A percentile compares a stretch with the other conserved stretches of the same genome.
These are phyloP conservation scores for Leptinotarsa texana DNA, from an alignment of 1,140 invertebrate genomes.

Conservation along the genomic window DNA sequence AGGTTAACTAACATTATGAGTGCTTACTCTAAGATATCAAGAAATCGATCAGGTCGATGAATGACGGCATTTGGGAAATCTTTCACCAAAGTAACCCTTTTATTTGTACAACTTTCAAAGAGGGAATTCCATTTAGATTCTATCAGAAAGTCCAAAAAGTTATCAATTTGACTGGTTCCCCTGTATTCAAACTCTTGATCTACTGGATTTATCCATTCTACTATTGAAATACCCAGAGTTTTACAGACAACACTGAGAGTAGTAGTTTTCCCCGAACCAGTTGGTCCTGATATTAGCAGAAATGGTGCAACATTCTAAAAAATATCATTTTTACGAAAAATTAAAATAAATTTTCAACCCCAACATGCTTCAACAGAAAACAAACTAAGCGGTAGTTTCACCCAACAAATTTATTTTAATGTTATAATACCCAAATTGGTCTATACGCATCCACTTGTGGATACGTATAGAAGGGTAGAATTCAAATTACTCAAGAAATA, in stretches of 20 bases:
- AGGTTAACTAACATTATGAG: neutral
- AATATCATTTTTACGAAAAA: neutral
- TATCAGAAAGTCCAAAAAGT: constrained; percentile 70
- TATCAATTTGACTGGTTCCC: constrained; percentile 63
- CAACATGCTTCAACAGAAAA: neutral
- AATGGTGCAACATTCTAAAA: constrained; percentile 55
- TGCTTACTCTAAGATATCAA: constrained; percentile 66
- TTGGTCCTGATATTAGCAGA: constrained; percentile 71
- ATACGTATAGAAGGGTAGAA: neutral
- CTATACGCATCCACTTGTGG: too few species aligned
- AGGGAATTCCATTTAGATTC: constrained; percentile 71
- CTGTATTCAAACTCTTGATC: constrained; percentile 60
- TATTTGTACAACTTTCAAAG: constrained; percentile 54
- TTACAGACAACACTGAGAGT: constrained; percentile 64
- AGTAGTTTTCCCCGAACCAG: constrained; percentile 73
- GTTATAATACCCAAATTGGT: too few species aligned
- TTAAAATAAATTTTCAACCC: neutral
- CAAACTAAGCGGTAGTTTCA: neutral
- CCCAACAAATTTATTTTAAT: neutral
- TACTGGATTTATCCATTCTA: constrained; percentile 75
- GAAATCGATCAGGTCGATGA: constrained; percentile 64
- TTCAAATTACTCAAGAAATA: neutral
- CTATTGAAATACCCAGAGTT: constrained; percentile 62
- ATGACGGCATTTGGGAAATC: constrained; percentile 75
- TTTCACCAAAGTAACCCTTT: constrained; percentile 68